phyloP scores from a whole-genome alignment of 1,140 invertebrate genomes.

The Leguminivora glycinivorella region DNA sequence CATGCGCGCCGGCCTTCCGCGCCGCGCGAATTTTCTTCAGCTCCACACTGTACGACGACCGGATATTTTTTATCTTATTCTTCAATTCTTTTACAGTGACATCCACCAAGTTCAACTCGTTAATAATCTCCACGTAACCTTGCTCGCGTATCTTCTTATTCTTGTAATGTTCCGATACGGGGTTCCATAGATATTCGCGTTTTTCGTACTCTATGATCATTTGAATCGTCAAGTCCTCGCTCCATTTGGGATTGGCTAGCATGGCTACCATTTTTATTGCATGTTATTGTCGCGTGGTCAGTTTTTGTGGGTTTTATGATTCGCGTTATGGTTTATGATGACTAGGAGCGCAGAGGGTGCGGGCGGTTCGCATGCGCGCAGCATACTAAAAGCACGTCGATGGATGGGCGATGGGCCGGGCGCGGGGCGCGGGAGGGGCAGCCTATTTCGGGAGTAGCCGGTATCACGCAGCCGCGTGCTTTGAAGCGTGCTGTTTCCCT shows the following conservation, averaged over 20 bases:
- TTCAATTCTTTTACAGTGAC: slow-evolving; percentile 75
- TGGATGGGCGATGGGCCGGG: slow-evolving; percentile 55
- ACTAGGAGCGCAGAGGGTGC: slow-evolving; percentile 74
- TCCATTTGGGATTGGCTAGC: slow-evolving; percentile 75
- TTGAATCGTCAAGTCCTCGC: slow-evolving; percentile 73
- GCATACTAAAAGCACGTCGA: slow-evolving; percentile 79
- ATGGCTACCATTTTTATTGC: slow-evolving; percentile 70
- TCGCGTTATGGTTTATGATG: slow-evolving; percentile 51
- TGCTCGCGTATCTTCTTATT: slow-evolving; percentile 75
- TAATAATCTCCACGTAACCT: slow-evolving; percentile 74
- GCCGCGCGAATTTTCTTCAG: slow-evolving; percentile 77
- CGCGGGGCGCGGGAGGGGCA: slow-evolving; percentile 65
- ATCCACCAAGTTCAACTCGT: slow-evolving; percentile 67
- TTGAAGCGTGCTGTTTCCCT: slow-evolving; percentile 76
- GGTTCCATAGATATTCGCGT: slow-evolving; percentile 74
- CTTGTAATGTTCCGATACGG: slow-evolving; percentile 72
- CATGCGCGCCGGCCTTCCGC: slow-evolving; percentile 72
- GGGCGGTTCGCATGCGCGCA: slow-evolving; percentile 77
- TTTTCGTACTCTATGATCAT: slow-evolving; percentile 76
- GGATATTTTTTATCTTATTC: slow-evolving; percentile 77
- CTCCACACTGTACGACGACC: slow-evolving; percentile 76
- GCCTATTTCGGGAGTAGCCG: slow-evolving; percentile 75
- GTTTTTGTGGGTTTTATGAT: slow-evolving; percentile 41
- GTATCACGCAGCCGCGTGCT: slow-evolving; percentile 75
- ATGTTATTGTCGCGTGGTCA: slow-evolving; percentile 42